phyloP scores from a whole-genome alignment of 2,888 invertebrate species.

The Plutella xylostella region DNA sequence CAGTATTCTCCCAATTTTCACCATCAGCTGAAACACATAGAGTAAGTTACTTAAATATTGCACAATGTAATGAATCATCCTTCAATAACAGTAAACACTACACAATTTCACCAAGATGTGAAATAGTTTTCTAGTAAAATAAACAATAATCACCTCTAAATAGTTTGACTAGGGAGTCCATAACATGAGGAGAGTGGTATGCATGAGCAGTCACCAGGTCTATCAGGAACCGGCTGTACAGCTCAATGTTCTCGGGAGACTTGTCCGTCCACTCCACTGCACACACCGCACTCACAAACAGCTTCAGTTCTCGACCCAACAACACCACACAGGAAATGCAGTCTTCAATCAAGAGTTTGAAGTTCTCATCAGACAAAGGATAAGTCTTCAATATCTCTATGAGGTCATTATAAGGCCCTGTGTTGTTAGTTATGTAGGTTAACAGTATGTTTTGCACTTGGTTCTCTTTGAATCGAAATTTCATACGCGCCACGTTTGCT shows the following conservation, averaged over 20 bases:
- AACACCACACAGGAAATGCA: constrained; percentile 49
- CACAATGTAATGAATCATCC: neutral
- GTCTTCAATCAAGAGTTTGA: constrained; percentile 46
- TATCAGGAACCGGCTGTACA: constrained; percentile 45
- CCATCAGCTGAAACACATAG: constrained; percentile 40
- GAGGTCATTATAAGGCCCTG: constrained; percentile 54
- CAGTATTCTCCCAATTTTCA: constrained; percentile 72
- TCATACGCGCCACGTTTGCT: constrained; percentile 42
- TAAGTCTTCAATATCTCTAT: constrained; percentile 53
- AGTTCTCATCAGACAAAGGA: constrained; percentile 51
- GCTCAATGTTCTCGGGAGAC: constrained; percentile 35
- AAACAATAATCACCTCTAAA: constrained; percentile 44
- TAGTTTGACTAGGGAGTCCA: constrained; percentile 41
- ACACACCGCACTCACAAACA: constrained; percentile 48
- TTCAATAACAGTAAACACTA: neutral
- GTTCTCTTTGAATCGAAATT: constrained; percentile 47
- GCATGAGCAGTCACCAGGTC: constrained; percentile 56
- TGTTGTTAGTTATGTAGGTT: constrained; percentile 42
- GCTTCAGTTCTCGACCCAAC: constrained; percentile 42
- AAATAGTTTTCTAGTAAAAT: neutral
- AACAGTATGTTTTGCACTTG: constrained; percentile 57
- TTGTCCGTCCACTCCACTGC: constrained; percentile 47
- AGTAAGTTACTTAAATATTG: constrained; percentile 3
- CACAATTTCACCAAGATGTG: neutral
- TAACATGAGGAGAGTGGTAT: constrained; percentile 50